Base-by-base conservation (phyloP, 2,888 invertebrate genomes). In the Dynastes hyllus region DNA sequence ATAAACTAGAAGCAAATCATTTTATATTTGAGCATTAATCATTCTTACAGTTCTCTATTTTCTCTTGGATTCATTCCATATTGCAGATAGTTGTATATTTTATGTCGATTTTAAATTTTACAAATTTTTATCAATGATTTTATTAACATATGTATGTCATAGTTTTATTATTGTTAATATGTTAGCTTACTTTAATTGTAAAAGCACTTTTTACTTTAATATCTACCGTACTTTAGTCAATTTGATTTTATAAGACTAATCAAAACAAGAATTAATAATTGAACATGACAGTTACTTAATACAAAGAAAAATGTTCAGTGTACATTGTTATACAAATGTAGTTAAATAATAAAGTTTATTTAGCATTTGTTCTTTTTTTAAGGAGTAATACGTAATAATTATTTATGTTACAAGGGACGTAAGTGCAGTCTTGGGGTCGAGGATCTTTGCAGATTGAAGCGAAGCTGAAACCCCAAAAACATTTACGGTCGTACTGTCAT, bases 1-100 rank as follows among this genome's bases (percentile, higher is more conserved):
- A 58, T 73, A 55, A 27, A 58, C n/a, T 37, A 22, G 37, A 58
- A 73, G 58, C 32, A 55, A 22, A 32, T 70, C 58, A 73, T 37
- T 67, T 16, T 50, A 67, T 50, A 16, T 65, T 65, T 65, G n/a
- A 65, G 16, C 40, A 16, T 65, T 65, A 65, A n/a, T 65, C 29
- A 9, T 32, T 53, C 55, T 45, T 58, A 58, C 22, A 58, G 16
- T 58, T 58, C 22, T n/a, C 22, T 11, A 45, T 58, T 53, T 13
- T 53, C 2, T 5, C 5, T 53, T 58, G 16, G 55, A 22, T 58
- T 58, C 55, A 58, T 58, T 58, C 55, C 55, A 22, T 22, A 53
- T 53, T 58, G 53, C 53, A 53, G 13, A 53, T 53, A 37, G n/a
- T 3, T 53, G 16, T 58, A 22, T 58, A 22, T 58, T 22, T 58